Conservation (phyloP, 2,888 invertebrate species). For the Ennomos fuscantarius region DNA sequence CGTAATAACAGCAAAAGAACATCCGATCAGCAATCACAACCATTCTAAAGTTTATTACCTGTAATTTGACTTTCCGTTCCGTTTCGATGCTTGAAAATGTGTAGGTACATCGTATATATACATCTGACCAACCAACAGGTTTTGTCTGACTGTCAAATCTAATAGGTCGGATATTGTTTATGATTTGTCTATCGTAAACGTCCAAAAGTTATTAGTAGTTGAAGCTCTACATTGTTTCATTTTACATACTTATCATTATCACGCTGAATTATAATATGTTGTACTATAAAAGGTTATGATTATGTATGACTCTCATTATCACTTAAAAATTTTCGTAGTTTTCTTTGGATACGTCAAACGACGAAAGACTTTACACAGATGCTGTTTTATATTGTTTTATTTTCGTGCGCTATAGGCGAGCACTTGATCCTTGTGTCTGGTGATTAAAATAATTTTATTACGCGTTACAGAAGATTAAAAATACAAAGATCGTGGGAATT, state of each 20-base stretch:
- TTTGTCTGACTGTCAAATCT: slow-evolving; percentile 4
- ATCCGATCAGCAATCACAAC: slow-evolving; percentile 45
- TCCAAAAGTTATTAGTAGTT: too few species aligned
- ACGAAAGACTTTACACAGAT: slow-evolving; percentile 6
- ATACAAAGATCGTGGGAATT: slow-evolving; percentile 7
- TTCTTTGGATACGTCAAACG: too few species aligned
- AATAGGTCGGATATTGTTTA: neutral
- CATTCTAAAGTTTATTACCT: slow-evolving; percentile 53
- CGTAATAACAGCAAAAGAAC: slow-evolving; percentile 40
- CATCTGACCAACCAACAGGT: slow-evolving; percentile 11
- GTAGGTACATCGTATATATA: slow-evolving; percentile 31
- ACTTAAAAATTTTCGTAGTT: neutral
- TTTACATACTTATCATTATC: too few species aligned
- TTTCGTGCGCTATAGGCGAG: neutral
- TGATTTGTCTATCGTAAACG: too few species aligned
- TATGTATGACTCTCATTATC: too few species aligned
- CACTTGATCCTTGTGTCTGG: neutral
- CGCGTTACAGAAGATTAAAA: neutral
- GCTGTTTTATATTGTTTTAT: slow-evolving; percentile 8
- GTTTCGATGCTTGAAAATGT: slow-evolving; percentile 42
- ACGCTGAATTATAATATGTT: too few species aligned
- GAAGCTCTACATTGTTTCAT: too few species aligned
- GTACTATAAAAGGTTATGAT: too few species aligned
- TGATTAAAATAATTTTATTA: slow-evolving; percentile 11
- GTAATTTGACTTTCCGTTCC: slow-evolving; percentile 54